These are phyloP conservation scores for Macrosoma leucophasiata DNA, from an alignment of 2,888 invertebrate species.

Conservation along the genomic window DNA sequence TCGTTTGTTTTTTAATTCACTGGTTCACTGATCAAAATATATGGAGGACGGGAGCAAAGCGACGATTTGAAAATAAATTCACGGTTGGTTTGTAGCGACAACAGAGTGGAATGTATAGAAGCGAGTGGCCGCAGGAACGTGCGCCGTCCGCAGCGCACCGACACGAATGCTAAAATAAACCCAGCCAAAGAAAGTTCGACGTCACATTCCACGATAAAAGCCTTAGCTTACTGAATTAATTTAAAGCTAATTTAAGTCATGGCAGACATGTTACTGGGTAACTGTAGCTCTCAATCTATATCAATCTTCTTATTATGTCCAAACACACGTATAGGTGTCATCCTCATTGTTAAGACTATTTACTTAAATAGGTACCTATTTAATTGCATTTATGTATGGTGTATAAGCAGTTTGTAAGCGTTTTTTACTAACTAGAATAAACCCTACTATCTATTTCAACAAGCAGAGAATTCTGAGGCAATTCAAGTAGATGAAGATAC, in stretches of 20 bases:
- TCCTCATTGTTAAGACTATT: too few species aligned
- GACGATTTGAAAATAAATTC: slow-evolving; percentile 39
- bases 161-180: slow-evolving; percentile 61
- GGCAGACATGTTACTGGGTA: slow-evolving; percentile 43
- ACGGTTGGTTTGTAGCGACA: slow-evolving; percentile 48
- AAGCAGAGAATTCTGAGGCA: too few species aligned
- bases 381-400: too few species aligned
- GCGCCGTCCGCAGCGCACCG: slow-evolving; percentile 48
- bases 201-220: slow-evolving; percentile 52
- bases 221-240: slow-evolving; percentile 53
- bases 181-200: slow-evolving; percentile 61
- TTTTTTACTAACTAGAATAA: too few species aligned
- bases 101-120: slow-evolving; percentile 30
- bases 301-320: too few species aligned
- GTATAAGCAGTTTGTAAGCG: too few species aligned
- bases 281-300: slow-evolving; percentile 32
- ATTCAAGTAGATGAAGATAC: too few species aligned
- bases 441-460: too few species aligned
- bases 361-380: too few species aligned
- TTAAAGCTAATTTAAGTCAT: slow-evolving; percentile 50
- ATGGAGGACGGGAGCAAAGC: slow-evolving; percentile 30
- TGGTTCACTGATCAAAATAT: slow-evolving; percentile 40
- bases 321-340: too few species aligned
- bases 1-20: slow-evolving; percentile 27
- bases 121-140: slow-evolving; percentile 36